Evolutionary conservation across 2,113 vertebrate genomes (phyloP), one percentile per base, ranked within the genome.

Genomic region (Panthera tigris): DNA sequence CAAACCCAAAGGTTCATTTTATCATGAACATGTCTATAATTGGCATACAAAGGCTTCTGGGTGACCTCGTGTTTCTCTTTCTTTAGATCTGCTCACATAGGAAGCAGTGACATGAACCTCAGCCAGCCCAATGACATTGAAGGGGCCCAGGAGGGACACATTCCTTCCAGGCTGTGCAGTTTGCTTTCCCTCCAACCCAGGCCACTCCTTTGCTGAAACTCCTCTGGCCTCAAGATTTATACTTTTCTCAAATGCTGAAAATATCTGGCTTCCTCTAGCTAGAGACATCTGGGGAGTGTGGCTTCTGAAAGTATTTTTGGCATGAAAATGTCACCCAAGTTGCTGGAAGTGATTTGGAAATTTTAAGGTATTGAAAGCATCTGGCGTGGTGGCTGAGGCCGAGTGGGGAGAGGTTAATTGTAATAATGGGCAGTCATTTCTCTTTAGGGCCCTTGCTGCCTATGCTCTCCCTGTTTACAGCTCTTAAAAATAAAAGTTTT

Each of bases 301-400:
- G 85, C 85, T 95, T 95, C 73, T 27, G 84, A 81, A 88, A 87
- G 74, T 92, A 83, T 95, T 82, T 96, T 92, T 95, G 94, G 87
- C 50, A 7, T 94, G 50, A 92, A 95, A 81, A 91, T 79, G 57
- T 66, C 88, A 91, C 69, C 71, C 39, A 63, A 76, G 57, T 94
- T 81, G 63, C 41, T 80, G 85, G 88, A 89, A 96, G 36, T 31
- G 83, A 68, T 66, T 74, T 95, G 91, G 76, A 91, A 78, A 65
- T 84, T 95, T 94, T 94, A 33, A 81, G 88, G 83, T 63, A 74
- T 81, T 33, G 69, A 83, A 94, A 91, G 89, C 71, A 50, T 91
- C 57, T 76, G 33, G 6, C 5, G 66, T 1, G 2, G 1, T 3
- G 11, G 55, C 5, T 10, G 63, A 65, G 83, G 90, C 50, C 9